Conservation (phyloP, 30 jellyfish, hydroid and myxozoan genomes). For the Catostylus mosaicus region DNA sequence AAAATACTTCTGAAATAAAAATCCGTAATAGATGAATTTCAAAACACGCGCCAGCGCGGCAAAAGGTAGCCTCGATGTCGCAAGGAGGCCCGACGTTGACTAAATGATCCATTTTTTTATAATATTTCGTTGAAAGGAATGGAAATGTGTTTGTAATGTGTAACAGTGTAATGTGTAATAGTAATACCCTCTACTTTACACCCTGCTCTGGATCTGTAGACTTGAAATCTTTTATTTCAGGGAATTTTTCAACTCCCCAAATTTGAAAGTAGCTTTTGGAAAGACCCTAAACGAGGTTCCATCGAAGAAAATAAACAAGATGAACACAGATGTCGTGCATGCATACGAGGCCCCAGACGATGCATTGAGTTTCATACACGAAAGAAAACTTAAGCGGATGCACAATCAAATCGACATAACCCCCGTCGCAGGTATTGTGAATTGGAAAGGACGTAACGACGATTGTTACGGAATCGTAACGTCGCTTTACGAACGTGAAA, state of each 20-base stretch:
- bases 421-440: constrained; percentile 60
- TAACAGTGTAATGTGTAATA: no score
- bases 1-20: no score
- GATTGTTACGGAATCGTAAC: constrained; percentile 82
- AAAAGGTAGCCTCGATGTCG: no score
- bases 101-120: no score
- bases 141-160: no score
- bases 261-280: constrained; percentile 52
- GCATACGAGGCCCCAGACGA: constrained; percentile 83
- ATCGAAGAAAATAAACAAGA: constrained; percentile 43
- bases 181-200: no score
- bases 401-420: constrained; percentile 27
- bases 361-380: constrained; percentile 50
- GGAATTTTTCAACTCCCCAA: constrained; percentile 61
- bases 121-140: no score
- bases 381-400: constrained; percentile 30
- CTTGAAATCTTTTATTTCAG: constrained; percentile 61
- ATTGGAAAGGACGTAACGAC: constrained; percentile 78
- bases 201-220: no score
- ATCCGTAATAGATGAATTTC: no score
- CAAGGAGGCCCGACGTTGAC: no score
- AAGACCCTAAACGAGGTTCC: constrained; percentile 73
- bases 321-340: constrained; percentile 22
- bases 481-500: constrained; percentile 61
- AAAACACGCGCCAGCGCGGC: no score